Conservation (phyloP, 2,113 vertebrate genomes). For the Malurus melanocephalus region DNA sequence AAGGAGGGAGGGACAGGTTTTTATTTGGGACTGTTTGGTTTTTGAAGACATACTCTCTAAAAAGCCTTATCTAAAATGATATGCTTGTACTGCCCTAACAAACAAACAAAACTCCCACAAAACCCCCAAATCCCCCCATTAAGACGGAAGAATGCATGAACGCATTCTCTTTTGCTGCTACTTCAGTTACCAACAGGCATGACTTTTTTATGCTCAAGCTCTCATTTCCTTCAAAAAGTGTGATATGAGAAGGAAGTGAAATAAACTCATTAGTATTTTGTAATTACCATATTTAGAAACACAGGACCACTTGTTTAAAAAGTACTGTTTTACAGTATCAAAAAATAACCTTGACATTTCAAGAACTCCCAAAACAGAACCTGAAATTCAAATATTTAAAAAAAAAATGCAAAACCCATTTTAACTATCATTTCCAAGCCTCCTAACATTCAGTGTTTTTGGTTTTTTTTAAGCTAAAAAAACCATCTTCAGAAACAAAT, state of each 20-base stretch:
- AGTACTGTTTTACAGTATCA: background rate
- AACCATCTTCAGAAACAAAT: background rate
- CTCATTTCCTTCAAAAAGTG: background rate
- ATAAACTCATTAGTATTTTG: background rate
- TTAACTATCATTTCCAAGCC: background rate
- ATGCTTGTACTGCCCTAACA: background rate
- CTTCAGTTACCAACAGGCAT: background rate
- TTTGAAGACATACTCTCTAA: background rate
- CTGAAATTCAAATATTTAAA: background rate
- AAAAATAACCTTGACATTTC: background rate
- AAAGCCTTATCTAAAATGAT: background rate
- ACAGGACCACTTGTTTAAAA: background rate
- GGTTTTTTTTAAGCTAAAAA: background rate
- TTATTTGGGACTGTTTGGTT: background rate
- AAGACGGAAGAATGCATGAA: background rate
- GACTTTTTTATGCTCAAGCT: background rate
- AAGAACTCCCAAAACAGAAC: background rate
- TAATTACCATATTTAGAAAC: background rate
- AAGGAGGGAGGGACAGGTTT: background rate
- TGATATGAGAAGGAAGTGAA: background rate
- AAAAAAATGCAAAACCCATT: background rate
- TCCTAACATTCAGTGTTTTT: background rate
- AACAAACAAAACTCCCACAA: background rate
- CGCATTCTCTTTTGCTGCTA: background rate
- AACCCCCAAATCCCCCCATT: accelerated